These are phyloP conservation scores for Augochlorella aurata DNA, from an alignment of 2,888 invertebrate species.

Conservation along the genomic window DNA sequence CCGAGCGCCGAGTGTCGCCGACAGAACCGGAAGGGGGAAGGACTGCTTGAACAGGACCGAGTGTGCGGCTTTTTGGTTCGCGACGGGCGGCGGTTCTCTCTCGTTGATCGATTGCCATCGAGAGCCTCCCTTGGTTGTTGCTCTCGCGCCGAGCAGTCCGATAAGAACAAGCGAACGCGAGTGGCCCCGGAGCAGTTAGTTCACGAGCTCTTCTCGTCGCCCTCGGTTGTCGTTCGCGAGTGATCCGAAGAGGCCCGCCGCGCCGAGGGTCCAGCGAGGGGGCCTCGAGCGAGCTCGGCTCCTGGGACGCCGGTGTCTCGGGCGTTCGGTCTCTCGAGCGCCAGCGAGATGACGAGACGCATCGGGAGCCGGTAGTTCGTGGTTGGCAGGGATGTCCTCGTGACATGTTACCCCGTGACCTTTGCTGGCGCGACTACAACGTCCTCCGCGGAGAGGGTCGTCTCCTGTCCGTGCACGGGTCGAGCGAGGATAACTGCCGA, in stretches of 20 bases:
- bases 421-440: slow-evolving; percentile 75
- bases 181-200: too few relatives aligned
- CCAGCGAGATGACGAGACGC: slow-evolving; percentile 40
- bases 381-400: slow-evolving; percentile 73
- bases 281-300: background rate
- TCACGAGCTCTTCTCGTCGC: too few relatives aligned
- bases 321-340: background rate
- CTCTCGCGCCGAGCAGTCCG: background rate
- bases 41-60: background rate
- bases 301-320: background rate
- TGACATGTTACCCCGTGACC: slow-evolving; percentile 80
- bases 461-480: slow-evolving; percentile 59
- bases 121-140: background rate
- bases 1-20: background rate
- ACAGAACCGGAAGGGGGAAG: background rate
- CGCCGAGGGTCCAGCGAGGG: background rate
- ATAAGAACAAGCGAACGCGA: background rate
- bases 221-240: background rate
- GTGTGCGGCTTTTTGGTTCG: background rate
- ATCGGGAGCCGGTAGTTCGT: slow-evolving; percentile 53
- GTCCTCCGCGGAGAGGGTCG: slow-evolving; percentile 69
- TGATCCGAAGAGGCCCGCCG: too few relatives aligned
- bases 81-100: slow-evolving; percentile 1
- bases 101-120: background rate
- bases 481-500: slow-evolving; percentile 56